phyloP scores from a whole-genome alignment of 2,113 vertebrate species.

The Ondatra zibethicus region DNA sequence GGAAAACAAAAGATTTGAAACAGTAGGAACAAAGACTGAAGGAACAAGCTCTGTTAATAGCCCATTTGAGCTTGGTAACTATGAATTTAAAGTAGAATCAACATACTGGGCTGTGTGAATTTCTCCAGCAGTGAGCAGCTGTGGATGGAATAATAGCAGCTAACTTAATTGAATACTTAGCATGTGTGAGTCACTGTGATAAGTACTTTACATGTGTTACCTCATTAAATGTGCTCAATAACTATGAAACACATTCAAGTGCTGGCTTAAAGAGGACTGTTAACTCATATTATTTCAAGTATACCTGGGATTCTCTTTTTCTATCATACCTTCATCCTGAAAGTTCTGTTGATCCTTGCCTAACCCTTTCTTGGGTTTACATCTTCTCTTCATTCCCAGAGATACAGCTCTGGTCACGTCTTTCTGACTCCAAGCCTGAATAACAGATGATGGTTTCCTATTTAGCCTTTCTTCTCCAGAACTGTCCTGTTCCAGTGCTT shows the following conservation, averaged over 20 bases:
- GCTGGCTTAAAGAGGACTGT: not conserved
- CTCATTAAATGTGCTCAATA: constrained; percentile 46
- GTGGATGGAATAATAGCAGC: constrained; percentile 44
- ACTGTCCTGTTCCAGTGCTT: not conserved
- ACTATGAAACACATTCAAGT: constrained; percentile 37
- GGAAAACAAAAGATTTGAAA: not conserved
- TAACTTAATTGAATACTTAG: constrained; percentile 62
- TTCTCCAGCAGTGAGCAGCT: constrained; percentile 37
- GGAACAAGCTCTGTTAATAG: not conserved
- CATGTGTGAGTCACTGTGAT: constrained; percentile 30
- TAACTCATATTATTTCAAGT: constrained; percentile 26
- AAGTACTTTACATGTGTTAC: constrained; percentile 46
- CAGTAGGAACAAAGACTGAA: not conserved
- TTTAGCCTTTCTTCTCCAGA: not conserved
- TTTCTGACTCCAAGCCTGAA: not conserved
- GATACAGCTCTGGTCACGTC: not conserved
- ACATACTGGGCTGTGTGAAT: not conserved
- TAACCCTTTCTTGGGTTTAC: not conserved
- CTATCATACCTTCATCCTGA: not conserved
- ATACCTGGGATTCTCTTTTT: not conserved
- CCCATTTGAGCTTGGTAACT: not conserved
- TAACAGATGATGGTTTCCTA: not conserved
- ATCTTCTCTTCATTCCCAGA: not conserved
- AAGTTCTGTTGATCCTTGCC: not conserved
- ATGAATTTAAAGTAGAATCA: constrained; percentile 36